Conservation (phyloP, 2,888 invertebrate species). For the Scelioninae gen. 1 region DNA sequence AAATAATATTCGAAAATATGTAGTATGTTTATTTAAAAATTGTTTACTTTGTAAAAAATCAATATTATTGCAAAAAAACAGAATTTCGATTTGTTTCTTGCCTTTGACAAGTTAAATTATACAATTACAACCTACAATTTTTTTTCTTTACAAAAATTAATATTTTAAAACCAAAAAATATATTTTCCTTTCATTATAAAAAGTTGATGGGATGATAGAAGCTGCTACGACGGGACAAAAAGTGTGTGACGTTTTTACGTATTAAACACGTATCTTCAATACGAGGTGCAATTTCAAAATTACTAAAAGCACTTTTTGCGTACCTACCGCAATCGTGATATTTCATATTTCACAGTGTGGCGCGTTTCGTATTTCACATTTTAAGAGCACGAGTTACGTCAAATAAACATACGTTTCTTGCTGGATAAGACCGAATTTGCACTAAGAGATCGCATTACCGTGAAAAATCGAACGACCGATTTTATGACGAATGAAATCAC, state of each 20-base stretch:
- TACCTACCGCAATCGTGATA: conserved; percentile 33
- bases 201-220: conserved; percentile 5
- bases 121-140: too few relatives aligned
- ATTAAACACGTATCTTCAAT: conserved; percentile 16
- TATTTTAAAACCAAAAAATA: background rate
- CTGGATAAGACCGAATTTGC: conserved; percentile 54
- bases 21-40: too few relatives aligned
- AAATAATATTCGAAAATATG: too few relatives aligned
- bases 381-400: conserved; percentile 52
- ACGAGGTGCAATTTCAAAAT: conserved; percentile 30
- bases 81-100: too few relatives aligned
- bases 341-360: conserved; percentile 21
- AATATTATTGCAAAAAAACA: too few relatives aligned
- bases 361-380: conserved; percentile 39
- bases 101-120: too few relatives aligned
- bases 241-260: conserved; percentile 2
- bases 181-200: background rate
- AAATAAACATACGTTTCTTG: conserved; percentile 46
- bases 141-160: too few relatives aligned
- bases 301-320: conserved; percentile 29
- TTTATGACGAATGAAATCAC: conserved; percentile 64
- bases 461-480: conserved; percentile 66
- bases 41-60: too few relatives aligned
- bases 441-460: conserved; percentile 57
- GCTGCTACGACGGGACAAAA: conserved; percentile 14